Conservation (phyloP, 2,888 invertebrate genomes). For the Fabriciana adippe region DNA sequence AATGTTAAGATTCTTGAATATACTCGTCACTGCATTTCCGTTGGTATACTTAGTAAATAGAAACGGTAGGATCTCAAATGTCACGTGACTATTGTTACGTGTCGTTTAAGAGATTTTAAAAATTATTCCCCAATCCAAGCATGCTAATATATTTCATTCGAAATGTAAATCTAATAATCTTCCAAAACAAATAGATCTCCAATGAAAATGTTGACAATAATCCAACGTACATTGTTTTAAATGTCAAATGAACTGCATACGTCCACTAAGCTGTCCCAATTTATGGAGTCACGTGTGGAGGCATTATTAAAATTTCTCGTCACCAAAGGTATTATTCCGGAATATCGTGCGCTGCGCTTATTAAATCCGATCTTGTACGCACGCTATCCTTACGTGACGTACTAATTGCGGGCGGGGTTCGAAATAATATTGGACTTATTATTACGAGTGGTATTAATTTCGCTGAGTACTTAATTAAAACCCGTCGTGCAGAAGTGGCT, state of each 20-base stretch:
- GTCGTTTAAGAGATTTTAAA: too few species aligned
- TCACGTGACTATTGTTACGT: too few species aligned
- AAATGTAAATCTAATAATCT: too few species aligned
- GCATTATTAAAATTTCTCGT: constrained; percentile 52
- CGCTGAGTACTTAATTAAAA: constrained; percentile 36
- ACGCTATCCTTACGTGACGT: constrained; percentile 64
- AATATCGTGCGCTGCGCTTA: constrained; percentile 62
- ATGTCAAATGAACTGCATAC: constrained; percentile 3
- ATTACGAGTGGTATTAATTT: constrained; percentile 37
- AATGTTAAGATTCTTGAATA: constrained; percentile 1
- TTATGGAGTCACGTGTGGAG: not conserved
- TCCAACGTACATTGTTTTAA: constrained; percentile 9
- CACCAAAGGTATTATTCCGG: constrained; percentile 53
- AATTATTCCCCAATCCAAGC: too few species aligned
- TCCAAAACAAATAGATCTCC: too few species aligned
- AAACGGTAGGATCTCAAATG: too few species aligned
- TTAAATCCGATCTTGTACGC: constrained; percentile 66
- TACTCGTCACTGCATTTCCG: not conserved
- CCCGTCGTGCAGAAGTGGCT: constrained; percentile 16
- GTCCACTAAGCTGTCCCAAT: constrained; percentile 21
- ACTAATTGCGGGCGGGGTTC: constrained; percentile 44
- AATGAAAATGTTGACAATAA: too few species aligned
- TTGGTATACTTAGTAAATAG: constrained; percentile 1
- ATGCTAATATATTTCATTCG: too few species aligned
- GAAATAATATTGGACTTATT: constrained; percentile 39